phyloP scores from a whole-genome alignment of 2,888 invertebrate genomes.

The Ornithoptera alexandrae region DNA sequence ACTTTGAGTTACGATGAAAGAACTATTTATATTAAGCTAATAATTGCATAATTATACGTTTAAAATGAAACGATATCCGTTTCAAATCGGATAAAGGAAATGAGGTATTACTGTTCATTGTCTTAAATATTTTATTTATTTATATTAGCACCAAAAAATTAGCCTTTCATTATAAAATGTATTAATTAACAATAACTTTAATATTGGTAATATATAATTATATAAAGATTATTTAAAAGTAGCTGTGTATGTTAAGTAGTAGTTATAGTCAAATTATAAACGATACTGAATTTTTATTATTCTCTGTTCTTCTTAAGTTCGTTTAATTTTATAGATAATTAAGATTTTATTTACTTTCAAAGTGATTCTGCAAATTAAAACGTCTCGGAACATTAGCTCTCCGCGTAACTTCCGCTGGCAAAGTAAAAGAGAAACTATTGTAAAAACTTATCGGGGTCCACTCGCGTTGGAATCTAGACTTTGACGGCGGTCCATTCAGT shows the following conservation, averaged over 20 bases:
- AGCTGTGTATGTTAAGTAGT: no score
- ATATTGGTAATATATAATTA: no score
- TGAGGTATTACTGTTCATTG: not conserved
- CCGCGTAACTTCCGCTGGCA: constrained; percentile 32
- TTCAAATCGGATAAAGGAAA: not conserved
- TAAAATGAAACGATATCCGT: not conserved
- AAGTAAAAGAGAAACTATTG: constrained; percentile 61
- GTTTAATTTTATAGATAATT: not conserved
- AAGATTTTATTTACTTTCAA: not conserved
- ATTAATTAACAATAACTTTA: no score
- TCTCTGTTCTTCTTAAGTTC: not conserved
- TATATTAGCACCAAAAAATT: no score
- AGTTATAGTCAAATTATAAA: no score
- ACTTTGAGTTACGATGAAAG: not conserved
- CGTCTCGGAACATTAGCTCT: constrained; percentile 26
- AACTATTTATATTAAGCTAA: not conserved
- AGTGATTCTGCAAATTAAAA: constrained; percentile 14
- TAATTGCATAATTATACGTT: not conserved
- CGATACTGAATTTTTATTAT: not conserved
- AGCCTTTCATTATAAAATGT: no score
- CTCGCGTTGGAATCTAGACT: constrained; percentile 58
- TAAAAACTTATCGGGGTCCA: constrained; percentile 62
- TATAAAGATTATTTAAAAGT: no score
- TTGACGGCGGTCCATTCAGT: constrained; percentile 47
- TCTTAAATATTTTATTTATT: not conserved